phyloP scores from a whole-genome alignment of 2,797 vertebrate genomes.

The Gastrophryne carolinensis region DNA sequence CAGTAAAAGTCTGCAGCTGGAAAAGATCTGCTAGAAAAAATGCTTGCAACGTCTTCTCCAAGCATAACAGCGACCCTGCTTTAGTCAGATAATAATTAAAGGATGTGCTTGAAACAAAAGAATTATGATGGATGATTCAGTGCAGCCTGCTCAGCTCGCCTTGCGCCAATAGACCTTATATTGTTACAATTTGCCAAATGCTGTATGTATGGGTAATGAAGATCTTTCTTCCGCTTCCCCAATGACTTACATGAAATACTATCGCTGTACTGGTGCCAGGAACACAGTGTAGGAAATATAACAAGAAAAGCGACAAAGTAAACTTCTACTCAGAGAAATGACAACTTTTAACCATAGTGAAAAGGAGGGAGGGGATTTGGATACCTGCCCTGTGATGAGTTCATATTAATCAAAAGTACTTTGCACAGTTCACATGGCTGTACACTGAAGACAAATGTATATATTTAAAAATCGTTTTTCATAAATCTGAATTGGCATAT shows the following conservation, averaged over 20 bases:
- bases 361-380: not conserved
- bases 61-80: not conserved
- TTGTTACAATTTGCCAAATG: constrained; percentile 7
- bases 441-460: too few species aligned
- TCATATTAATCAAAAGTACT: too few species aligned
- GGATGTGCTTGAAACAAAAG: constrained; percentile 4
- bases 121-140: not conserved
- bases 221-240: constrained; percentile 7
- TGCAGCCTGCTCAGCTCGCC: not conserved
- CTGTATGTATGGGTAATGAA: constrained; percentile 25
- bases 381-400: too few species aligned
- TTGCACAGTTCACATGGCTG: too few species aligned
- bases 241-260: constrained; percentile 9
- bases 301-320: too few species aligned
- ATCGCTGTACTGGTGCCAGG: constrained; percentile 12
- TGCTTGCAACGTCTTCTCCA: not conserved
- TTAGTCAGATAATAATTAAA: not conserved
- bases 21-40: not conserved
- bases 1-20: not conserved
- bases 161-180: constrained; percentile 8
- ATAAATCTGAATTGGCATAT: too few species aligned
- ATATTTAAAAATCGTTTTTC: too few species aligned
- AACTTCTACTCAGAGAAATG: not conserved
- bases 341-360: not conserved
- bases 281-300: not conserved